Base-by-base conservation (phyloP, 2,797 vertebrate genomes). In the Furcifer pardalis region DNA sequence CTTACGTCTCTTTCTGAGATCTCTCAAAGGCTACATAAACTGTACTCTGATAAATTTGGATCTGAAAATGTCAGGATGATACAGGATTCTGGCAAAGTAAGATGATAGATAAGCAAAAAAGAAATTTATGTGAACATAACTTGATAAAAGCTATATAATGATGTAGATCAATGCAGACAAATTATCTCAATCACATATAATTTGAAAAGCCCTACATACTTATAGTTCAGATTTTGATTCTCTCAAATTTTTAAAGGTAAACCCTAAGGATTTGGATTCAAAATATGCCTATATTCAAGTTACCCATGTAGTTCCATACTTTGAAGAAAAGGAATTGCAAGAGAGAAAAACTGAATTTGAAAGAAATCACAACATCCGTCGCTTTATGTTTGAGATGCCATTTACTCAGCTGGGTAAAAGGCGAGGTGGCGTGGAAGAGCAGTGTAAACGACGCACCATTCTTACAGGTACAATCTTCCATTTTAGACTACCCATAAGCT, bases 271-370 rank as follows among this genome's bases (percentile, higher is more conserved):
- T 94, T 96, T 99, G 84, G 99, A 99, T 93, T 97, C 97, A 66
- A 99, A 98, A 94, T 99, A 97, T 1, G 98, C 98, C n/a, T 99
- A 99, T 88, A 98, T 99, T 93, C 99, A 99, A 94, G 98, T 99
- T 92, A 99, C 99, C 1, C 98, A 99, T 0, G 98, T 99, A 68
- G 94, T 94, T 5, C 98, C 98, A 0, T 97, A 98, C 95, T 97
- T 99, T 25, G 98, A 99, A 44, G 98, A 99, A 82, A 99, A 99
- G 88, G 98, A 99, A 93, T 90, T 98, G 75, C 97, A 97, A 86
- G 98, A 99, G 86, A 96, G 98, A 90, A 98, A 97, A 92, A 99
- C 98, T 0, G 98, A 99, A 89, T 99, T 99, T 71, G 98, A 99
- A 94, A 97, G 97, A 89, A 98, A 96, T 91, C 99, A 99, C 90